Evolutionary conservation across 2,888 invertebrate species (phyloP).

Genomic region (Harpalus rufipes): DNA sequence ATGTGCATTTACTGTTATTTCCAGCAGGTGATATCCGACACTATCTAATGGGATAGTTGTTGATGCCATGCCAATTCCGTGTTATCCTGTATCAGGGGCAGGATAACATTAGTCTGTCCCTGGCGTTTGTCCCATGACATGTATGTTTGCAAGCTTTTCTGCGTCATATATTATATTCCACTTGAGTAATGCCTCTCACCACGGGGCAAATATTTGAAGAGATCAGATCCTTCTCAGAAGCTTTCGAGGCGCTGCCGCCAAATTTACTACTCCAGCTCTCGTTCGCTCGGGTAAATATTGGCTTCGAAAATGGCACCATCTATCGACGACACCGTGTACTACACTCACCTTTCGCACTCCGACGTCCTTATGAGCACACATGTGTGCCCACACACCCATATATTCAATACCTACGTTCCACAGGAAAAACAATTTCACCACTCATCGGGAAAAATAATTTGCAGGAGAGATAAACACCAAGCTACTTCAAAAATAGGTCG

Average conservation of each 20-base stretch:
- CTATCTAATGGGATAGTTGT: slow-evolving; percentile 15
- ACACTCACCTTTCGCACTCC: slow-evolving; percentile 55
- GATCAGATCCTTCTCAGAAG: slow-evolving; percentile 66
- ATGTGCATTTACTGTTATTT: too few species aligned
- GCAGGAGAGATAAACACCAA: neutral
- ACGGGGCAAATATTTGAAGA: slow-evolving; percentile 71
- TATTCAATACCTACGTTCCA: neutral
- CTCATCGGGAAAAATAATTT: neutral
- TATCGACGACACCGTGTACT: slow-evolving; percentile 62
- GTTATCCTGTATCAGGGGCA: neutral
- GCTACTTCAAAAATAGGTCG: neutral
- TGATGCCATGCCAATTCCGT: neutral
- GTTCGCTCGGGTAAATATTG: slow-evolving; percentile 63
- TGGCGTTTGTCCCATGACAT: slow-evolving; percentile 64
- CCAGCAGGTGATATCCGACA: neutral
- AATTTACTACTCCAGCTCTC: slow-evolving; percentile 61
- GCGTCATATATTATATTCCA: slow-evolving; percentile 72
- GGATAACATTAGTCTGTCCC: slow-evolving; percentile 12
- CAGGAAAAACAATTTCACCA: neutral
- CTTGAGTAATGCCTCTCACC: slow-evolving; percentile 72
- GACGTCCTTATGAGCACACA: slow-evolving; percentile 15
- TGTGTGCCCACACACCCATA: slow-evolving; percentile 1
- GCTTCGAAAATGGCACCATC: slow-evolving; percentile 67
- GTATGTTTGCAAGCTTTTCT: slow-evolving; percentile 69
- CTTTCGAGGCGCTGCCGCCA: slow-evolving; percentile 59